Evolutionary conservation across 2,113 vertebrate species (phyloP).

Genomic region (Chrysochloris asiatica): DNA sequence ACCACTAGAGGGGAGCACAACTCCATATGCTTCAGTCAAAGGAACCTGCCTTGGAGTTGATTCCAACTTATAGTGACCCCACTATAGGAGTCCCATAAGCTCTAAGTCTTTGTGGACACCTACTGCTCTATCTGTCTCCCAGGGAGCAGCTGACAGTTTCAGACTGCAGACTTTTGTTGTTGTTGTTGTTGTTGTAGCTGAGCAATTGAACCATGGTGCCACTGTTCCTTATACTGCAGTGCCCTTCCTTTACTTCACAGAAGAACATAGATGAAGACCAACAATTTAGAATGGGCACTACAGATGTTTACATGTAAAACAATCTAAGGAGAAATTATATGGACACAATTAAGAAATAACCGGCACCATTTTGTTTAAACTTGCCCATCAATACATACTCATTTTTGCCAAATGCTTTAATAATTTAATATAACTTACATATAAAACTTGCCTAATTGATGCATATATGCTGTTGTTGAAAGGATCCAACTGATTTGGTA

Average conservation of each 20-base stretch:
- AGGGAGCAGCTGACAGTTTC: too few relatives aligned
- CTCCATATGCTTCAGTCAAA: background rate
- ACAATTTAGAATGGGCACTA: background rate
- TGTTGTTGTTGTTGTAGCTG: background rate
- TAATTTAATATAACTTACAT: conserved; percentile 36
- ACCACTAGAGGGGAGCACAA: conserved; percentile 72
- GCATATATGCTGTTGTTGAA: background rate
- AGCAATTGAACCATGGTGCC: background rate
- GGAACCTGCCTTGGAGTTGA: background rate
- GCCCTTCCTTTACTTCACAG: background rate
- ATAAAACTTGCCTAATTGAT: background rate
- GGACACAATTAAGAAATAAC: conserved; percentile 59
- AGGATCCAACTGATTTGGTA: background rate
- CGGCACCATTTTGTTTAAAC: conserved; percentile 26
- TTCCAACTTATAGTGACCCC: background rate
- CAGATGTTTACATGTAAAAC: background rate
- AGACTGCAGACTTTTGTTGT: background rate
- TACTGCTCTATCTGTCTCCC: background rate
- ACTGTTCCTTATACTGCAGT: background rate
- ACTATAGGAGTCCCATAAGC: background rate
- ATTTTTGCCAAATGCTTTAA: conserved; percentile 50
- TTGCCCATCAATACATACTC: background rate
- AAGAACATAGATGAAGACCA: background rate
- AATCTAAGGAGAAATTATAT: background rate
- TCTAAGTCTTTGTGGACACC: too few relatives aligned